Base-by-base conservation (phyloP, 2,113 vertebrate species). In the Urocitellus parryii region DNA sequence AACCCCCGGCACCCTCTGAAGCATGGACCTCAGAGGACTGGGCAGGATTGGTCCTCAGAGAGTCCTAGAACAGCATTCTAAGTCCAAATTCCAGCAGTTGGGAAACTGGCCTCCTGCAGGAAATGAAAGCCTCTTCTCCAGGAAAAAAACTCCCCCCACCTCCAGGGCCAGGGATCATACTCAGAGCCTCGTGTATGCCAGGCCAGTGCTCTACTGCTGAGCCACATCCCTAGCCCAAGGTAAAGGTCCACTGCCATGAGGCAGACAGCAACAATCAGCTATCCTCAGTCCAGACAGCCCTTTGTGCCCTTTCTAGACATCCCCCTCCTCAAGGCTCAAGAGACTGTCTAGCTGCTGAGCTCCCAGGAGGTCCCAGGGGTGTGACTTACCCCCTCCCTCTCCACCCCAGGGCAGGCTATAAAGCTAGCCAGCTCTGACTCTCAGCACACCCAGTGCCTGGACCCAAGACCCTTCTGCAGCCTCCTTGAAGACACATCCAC, bases 331-430 rank as follows among this genome's bases (percentile, higher is more conserved):
- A 1, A 37, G 78, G 65, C 94, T 63, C 91, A 53, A 9, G 93
- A 95, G n/a, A 61, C 94, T 42, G 97, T 97, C 97, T 96, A 82
- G 79, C 91, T 68, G 53, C 77, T 16, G 91, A 85, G 86, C 93
- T 93, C 96, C 93, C 84, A 94, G 97, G 97, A 94, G 93, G 95
- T 77, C 90, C 0, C 7, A 87, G 97, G 94, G 97, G 97, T 97
- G 97, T 98, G 97, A 95, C 96, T 89, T 95, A 39, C 72, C 29
- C 45, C 67, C 63, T 39, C 58, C 45, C n/a, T 73, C 85, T 65
- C 84, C 80, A 56, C 73, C 94, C 90, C 87, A 27, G 76, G 88
- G 81, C 79, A 34, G 39, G 22, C 96, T 97, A 97, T 97, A 97
- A 97, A 98, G 83, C 76, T 65, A 79, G 48, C 65, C 78, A 29